These are phyloP conservation scores for Gyps fulvus DNA, from an alignment of 2,113 vertebrate genomes.

Conservation along the genomic window DNA sequence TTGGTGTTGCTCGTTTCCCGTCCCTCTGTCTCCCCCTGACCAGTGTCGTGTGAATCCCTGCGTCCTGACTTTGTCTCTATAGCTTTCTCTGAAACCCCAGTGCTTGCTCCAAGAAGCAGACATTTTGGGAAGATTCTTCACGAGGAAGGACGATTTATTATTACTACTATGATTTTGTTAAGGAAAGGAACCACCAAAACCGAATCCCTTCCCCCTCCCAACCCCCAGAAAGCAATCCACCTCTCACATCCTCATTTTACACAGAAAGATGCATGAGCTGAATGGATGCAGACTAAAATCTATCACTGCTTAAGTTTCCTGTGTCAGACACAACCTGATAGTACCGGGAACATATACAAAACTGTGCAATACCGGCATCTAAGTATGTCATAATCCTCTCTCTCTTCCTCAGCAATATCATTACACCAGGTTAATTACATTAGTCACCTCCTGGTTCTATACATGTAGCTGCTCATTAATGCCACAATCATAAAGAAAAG, in stretches of 20 bases:
- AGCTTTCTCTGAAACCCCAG: conserved; percentile 38
- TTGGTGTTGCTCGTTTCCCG: not conserved
- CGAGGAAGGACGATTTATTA: not conserved
- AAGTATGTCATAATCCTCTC: conserved; percentile 39
- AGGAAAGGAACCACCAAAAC: not conserved
- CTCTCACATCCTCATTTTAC: not conserved
- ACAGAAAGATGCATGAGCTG: not conserved
- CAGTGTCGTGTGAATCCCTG: not conserved
- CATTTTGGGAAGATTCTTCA: conserved; percentile 67
- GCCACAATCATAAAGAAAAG: conserved; percentile 38
- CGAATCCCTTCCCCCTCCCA: not conserved
- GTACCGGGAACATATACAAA: not conserved
- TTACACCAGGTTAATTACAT: conserved; percentile 60
- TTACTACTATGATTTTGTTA: not conserved
- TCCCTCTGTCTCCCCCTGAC: conserved; percentile 52
- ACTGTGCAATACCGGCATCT: conserved; percentile 24
- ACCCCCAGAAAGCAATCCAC: not conserved
- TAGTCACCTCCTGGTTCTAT: conserved; percentile 39
- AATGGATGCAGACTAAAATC: conserved; percentile 25
- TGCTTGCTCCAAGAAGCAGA: conserved; percentile 57
- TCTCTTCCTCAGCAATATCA: conserved; percentile 14
- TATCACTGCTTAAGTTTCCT: conserved; percentile 39
- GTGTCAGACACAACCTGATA: conserved; percentile 35
- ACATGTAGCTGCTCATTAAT: conserved; percentile 54
- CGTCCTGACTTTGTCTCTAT: not conserved